A percentile compares a stretch with the other conserved stretches of the same genome.
Conservation (phyloP, 2,113 vertebrate species). For the Ictidomys tridecemlineatus region DNA sequence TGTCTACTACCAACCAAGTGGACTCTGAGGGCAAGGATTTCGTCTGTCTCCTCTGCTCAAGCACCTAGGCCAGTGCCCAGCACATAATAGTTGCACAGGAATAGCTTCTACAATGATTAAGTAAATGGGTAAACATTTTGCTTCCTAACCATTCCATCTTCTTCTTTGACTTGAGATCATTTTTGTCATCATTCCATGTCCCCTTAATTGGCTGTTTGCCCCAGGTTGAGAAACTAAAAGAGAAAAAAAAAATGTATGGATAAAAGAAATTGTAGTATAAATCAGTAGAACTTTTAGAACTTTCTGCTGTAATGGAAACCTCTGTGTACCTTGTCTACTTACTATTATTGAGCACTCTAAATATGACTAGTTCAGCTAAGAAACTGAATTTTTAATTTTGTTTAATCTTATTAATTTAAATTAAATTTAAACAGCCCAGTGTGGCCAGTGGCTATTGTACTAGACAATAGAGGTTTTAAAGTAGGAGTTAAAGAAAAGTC, state of each 20-base stretch:
- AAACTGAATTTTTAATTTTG: not conserved
- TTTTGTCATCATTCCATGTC: not conserved
- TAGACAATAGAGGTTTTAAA: not conserved
- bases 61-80: not conserved
- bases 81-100: not conserved
- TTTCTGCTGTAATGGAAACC: not conserved
- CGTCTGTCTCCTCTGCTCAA: not conserved
- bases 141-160: not conserved
- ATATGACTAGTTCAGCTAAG: not conserved
- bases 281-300: conserved; percentile 22
- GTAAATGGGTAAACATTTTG: not conserved
- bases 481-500: not conserved
- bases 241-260: not conserved
- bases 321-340: not conserved
- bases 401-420: not conserved
- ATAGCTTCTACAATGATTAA: not conserved
- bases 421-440: not conserved
- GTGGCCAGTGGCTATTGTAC: not conserved
- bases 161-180: not conserved
- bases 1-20: not conserved
- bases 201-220: not conserved
- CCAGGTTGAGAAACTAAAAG: not conserved
- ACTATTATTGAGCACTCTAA: not conserved
- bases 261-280: not conserved
- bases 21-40: no score